Base-by-base conservation (phyloP, 2,113 vertebrate genomes). In the Coryphaenoides rupestris region DNA sequence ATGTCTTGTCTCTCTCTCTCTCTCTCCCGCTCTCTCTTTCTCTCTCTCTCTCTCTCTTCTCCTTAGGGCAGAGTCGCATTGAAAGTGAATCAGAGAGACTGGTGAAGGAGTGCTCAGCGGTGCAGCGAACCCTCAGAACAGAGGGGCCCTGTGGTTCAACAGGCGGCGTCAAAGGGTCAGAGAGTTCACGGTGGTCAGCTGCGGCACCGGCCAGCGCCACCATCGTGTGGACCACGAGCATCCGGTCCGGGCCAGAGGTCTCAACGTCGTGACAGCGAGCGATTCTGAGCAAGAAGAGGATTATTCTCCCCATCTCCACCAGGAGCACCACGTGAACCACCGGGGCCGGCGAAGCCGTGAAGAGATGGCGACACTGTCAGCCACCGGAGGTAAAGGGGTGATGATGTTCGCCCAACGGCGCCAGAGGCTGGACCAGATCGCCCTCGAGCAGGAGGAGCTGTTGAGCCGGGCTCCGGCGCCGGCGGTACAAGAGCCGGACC, bases 401-500 rank as follows among this genome's bases (percentile, higher is more conserved):
- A 78, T 95, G 75, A 97, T 99, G 97, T 99, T 99, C 84, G 95
- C 91, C 62, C 92, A 89, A 78, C 89, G 95, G 9, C 91, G 94
- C 73, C 94, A 96, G 83, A 89, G 94, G n/a, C 92, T 98, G 85
- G 95, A 99, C 73, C 93, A 94, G 75, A 92, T 98, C 50, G 66
- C 90, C 0, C 92, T 93, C 0, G 92, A 95, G 57, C 91, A 92
- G 10, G 96, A 98, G 73, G 94, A 96, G 79, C 78, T 90, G 72
- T 92, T 88, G 67, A 73, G 69, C 61, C 82, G 84, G 55, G 88
- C 75, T n/a, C 57, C 75, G 63, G 76, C 85, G 4, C 77, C 84
- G 49, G 85, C 92, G 74, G 86, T 88, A 55, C 63, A 72, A 55
- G 55, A 74, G 54, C 23, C 60, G 23, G n/a, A n/a, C n/a, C n/a